Evolutionary conservation across 2,888 invertebrate species (phyloP), one percentile per base, ranked within the genome.

Genomic region (Rhodophaea formosa): DNA sequence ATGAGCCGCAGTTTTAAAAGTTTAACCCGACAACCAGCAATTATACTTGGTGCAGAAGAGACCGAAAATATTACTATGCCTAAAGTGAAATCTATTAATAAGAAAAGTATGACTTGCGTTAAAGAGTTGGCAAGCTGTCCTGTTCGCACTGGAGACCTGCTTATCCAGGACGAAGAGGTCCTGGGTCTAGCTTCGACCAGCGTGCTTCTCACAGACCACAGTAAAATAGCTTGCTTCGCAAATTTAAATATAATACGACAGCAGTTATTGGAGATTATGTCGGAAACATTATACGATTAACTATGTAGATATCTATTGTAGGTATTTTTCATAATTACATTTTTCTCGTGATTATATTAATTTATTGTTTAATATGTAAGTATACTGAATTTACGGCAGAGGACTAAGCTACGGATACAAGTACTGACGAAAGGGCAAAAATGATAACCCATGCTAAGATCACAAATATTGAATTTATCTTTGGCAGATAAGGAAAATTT

Each of bases 111-210:
- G 42, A 76, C 88, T 54, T 84, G 88, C 58, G 86, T 83, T 12
- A 77, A 74, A 62, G 77, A 75, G 45, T 35, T 78, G 1, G 67
- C 76, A 1, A 75, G 69, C 1, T 90, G 90, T 62, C 83, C 87
- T 0, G 80, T 88, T 1, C 74, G 78, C 1, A 82, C 80, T 12
- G 86, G 90, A 0, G 90, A 90, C 58, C 67, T 90, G 15, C 64
- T 90, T 52, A 61, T 87, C 7, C 89, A 89, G 62, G 69, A 71
- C 7, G 78, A 70, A 0, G 56, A 60, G 1, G 62, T 89, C 8
- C 79, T 73, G 56, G 89, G 89, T 0, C 62, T 90, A 43, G 82
- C 88, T 0, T 78, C 84, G 8, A 80, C 79, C 0, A 84, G 79
- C 56, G 67, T 74, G 3, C 71, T 79, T 17, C 68, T 69, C 12